Evolutionary conservation across 2,888 invertebrate species (phyloP).

Genomic region (Cacoxenus indagator): DNA sequence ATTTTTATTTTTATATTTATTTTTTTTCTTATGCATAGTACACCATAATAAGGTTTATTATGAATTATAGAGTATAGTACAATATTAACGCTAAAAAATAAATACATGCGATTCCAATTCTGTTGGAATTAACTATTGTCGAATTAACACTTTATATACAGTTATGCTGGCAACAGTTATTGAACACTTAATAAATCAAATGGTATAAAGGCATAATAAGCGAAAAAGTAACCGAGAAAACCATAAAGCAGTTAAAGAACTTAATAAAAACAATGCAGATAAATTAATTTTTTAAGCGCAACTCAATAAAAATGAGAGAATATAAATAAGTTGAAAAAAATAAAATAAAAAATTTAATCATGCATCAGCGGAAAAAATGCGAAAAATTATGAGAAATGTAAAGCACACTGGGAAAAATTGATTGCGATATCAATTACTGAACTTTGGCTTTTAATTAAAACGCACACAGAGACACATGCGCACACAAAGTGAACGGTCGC

Average conservation of each 20-base stretch:
- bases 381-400: background rate
- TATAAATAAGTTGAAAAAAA: background rate
- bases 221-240: background rate
- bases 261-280: background rate
- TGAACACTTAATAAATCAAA: background rate
- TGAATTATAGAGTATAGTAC: too few relatives aligned
- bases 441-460: constrained; percentile 59
- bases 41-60: too few relatives aligned
- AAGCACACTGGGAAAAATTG: constrained; percentile 28
- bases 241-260: background rate
- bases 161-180: too few relatives aligned
- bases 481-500: too few relatives aligned
- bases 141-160: too few relatives aligned
- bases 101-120: too few relatives aligned
- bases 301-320: constrained; percentile 1
- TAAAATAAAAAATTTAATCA: background rate
- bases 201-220: background rate
- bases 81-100: too few relatives aligned
- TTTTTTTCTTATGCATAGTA: too few relatives aligned
- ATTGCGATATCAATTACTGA: constrained; percentile 57
- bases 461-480: constrained; percentile 22
- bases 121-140: too few relatives aligned
- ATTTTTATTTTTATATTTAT: too few relatives aligned
- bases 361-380: background rate
- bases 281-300: background rate